Evolutionary conservation across 2,888 invertebrate genomes (phyloP), one percentile per base, ranked within the genome.

Genomic region (Cryptus viduatorius): DNA sequence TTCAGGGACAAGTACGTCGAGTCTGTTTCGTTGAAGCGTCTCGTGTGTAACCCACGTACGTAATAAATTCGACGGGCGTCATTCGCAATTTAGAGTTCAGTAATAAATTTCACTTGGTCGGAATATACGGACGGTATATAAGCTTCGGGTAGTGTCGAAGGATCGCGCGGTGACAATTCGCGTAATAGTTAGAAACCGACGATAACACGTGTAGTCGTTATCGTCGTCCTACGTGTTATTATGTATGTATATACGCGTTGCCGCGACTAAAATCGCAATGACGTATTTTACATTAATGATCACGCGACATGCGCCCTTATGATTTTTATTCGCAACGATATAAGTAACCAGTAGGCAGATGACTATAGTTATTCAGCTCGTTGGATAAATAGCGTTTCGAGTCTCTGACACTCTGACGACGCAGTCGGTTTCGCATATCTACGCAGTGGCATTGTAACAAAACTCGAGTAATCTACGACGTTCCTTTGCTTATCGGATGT

Each of bases 71-170:
- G 24, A 37, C 65, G n/a, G n/a, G 12, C 24, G 50, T 65, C 50
- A 24, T 19, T 50, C 24, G 76, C 65, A 76, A 76, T 61, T 37
- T 37, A 53, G 53, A 48, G 56, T 67, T 42, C 37, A 44, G 53
- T 42, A 65, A 76, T 76, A 76, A 76, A 76, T 76, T 76, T 67
- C 65, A 76, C 65, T 76, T 76, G 67, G 53, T 53, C 14, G n/a
- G n/a, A 8, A 48, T 65, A 31, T 24, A 19, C 24, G 12, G 10
- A 56, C 37, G 37, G 4, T 37, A 37, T 19, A 12, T 8, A 16
- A 56, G 56, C 19, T 10, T 24, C 56, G 56, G 19, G 10, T 37
- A 56, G 19, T 24, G 56, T 24, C 24, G 56, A 24, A 56, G 56
- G 24, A 56, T 37, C 61, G 14, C 61, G 14, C 44, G 46, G 65